These are phyloP conservation scores for Tetragnatha versicolor DNA, from an alignment of 1,140 invertebrate species.

Conservation along the genomic window DNA sequence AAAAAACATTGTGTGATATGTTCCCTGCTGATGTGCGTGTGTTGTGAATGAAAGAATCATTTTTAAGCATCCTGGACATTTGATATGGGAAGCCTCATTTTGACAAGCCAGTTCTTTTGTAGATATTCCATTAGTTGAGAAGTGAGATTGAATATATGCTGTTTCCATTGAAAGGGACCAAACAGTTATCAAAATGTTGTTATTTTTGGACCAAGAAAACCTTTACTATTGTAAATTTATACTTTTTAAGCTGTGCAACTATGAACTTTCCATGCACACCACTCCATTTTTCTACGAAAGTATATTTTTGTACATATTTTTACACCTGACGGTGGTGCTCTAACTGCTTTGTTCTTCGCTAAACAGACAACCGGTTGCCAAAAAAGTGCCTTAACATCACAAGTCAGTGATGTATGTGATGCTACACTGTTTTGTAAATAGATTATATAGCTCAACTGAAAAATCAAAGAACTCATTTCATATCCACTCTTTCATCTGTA, in stretches of 20 bases:
- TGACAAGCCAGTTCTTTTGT: not conserved
- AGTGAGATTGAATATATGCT: too few species aligned
- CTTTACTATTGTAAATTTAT: not conserved
- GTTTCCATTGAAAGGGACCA: not conserved
- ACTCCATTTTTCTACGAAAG: not conserved
- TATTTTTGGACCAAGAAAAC: not conserved
- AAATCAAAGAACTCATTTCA: too few species aligned
- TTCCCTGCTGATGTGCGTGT: not conserved
- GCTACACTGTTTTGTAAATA: not conserved
- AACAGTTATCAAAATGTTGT: not conserved
- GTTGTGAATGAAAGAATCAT: not conserved
- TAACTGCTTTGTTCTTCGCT: not conserved
- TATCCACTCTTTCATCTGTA: not conserved
- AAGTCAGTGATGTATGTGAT: not conserved
- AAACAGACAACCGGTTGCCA: conserved; percentile 15
- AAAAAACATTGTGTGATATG: not conserved
- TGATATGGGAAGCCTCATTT: not conserved
- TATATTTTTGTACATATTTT: conserved; percentile 30
- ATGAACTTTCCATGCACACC: not conserved
- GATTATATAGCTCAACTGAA: not conserved
- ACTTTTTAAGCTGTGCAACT: not conserved
- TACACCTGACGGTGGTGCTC: not conserved
- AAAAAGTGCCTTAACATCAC: conserved; percentile 6
- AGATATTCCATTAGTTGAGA: not conserved
- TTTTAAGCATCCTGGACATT: not conserved